Conservation (phyloP, 2,797 vertebrate genomes). For the Epinephelus malabaricus region DNA sequence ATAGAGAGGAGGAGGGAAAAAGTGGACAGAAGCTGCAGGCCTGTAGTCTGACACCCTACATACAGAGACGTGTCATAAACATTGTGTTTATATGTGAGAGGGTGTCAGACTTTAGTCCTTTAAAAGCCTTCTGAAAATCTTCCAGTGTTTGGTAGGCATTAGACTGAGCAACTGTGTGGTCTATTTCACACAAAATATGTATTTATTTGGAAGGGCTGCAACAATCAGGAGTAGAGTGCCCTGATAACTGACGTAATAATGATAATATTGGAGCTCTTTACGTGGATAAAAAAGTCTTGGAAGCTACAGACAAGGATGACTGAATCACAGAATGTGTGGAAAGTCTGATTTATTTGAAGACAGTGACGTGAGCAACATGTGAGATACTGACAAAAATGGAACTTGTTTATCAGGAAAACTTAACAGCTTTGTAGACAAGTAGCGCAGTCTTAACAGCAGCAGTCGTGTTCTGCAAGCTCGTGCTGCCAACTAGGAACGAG, state of each 20-base stretch:
- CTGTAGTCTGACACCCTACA: no score
- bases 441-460: neutral
- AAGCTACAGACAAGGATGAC: conserved; percentile 6
- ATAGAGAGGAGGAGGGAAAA: no score
- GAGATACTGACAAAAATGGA: neutral
- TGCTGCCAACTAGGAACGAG: neutral
- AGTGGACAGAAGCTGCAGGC: neutral
- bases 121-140: no score
- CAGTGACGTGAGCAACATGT: neutral
- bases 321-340: conserved; percentile 3
- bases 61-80: neutral
- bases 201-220: neutral
- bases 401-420: conserved; percentile 1
- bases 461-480: conserved; percentile 6
- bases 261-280: neutral
- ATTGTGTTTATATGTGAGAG: no score
- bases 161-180: neutral
- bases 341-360: conserved; percentile 24
- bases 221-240: neutral
- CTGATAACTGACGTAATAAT: neutral
- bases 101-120: no score
- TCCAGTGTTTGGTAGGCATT: no score
- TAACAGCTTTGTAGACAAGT: conserved; percentile 5
- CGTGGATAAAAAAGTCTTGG: neutral
- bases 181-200: neutral